These are phyloP conservation scores for Anguilla pacifica DNA, from an alignment of 2,797 vertebrate species.

Conservation along the genomic window DNA sequence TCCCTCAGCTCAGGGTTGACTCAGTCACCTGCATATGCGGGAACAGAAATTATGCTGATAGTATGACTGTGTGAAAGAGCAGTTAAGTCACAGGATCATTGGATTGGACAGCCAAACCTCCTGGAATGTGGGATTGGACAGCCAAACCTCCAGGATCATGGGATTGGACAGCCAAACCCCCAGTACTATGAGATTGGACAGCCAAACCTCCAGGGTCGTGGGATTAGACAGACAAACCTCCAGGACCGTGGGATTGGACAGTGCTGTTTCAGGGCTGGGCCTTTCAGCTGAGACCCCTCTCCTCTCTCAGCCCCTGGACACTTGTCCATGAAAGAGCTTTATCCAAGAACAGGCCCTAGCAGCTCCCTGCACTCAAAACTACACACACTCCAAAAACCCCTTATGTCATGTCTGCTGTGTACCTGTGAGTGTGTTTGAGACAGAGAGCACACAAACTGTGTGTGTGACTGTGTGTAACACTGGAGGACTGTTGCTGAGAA, in stretches of 20 bases:
- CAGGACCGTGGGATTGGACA: neutral
- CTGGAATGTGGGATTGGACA: neutral
- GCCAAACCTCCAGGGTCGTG: neutral
- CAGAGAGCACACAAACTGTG: neutral
- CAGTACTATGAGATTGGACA: neutral
- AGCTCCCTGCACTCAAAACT: neutral
- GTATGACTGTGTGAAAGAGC: neutral
- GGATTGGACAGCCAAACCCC: neutral
- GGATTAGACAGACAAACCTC: neutral
- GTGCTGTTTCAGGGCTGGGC: neutral
- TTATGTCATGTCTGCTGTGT: neutral
- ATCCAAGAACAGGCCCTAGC: neutral
- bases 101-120: neutral
- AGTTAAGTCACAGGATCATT: neutral
- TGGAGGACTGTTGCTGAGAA: neutral
- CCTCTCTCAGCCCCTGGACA: neutral
- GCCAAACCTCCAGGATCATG: neutral
- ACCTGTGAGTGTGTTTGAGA: neutral
- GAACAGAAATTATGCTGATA: neutral
- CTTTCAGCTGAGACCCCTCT: neutral
- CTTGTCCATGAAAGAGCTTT: neutral
- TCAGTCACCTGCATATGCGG: neutral
- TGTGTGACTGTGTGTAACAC: neutral
- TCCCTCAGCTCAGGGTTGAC: neutral
- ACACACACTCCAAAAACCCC: neutral